Conservation (phyloP, 2,113 vertebrate genomes). For the Pelmatolapia mariae region DNA sequence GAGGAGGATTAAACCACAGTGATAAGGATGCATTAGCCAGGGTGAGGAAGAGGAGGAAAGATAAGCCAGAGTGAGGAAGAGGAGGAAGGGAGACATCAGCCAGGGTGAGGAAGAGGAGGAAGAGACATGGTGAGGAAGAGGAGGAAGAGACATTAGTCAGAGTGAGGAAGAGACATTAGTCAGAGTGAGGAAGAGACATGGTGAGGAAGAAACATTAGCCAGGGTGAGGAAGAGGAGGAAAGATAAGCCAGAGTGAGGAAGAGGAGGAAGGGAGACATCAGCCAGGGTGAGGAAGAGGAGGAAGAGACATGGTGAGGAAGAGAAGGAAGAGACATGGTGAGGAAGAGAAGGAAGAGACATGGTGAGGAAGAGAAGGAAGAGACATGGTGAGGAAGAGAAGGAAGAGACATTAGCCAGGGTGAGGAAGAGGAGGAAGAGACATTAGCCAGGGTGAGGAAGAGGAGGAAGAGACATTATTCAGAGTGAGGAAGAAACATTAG, state of each 20-base stretch:
- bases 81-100: accelerated
- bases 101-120: accelerated
- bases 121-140: accelerated
- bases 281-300: accelerated
- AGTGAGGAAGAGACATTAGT: not conserved
- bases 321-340: not conserved
- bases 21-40: no score
- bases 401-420: accelerated
- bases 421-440: not conserved
- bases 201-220: no score
- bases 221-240: not conserved
- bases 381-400: no score
- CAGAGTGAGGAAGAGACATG: no score
- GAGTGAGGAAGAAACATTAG: no score
- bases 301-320: not conserved
- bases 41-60: not conserved
- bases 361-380: not conserved
- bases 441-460: not conserved
- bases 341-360: no score
- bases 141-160: not conserved
- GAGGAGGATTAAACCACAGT: not conserved
- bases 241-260: no score
- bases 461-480: no score
- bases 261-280: no score
- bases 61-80: accelerated